These are phyloP conservation scores for Apostichopus parvimensis DNA, from an alignment of 35 echinoderm and acorn worm genomes.

Conservation along the genomic window DNA sequence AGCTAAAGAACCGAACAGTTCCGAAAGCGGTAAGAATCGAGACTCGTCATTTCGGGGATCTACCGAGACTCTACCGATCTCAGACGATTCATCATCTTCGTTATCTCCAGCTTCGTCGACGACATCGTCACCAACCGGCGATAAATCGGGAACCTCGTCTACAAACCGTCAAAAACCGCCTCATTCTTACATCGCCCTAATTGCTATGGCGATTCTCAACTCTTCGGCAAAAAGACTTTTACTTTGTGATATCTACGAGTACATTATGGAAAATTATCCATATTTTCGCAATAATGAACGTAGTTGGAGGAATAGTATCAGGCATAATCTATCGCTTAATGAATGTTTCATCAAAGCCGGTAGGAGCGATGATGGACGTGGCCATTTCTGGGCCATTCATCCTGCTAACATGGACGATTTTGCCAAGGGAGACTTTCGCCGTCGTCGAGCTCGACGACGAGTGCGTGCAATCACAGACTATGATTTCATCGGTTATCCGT, in stretches of 20 bases:
- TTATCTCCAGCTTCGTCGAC: background rate
- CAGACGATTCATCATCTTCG: background rate
- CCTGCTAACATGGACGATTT: conserved; percentile 90
- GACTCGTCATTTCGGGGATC: background rate
- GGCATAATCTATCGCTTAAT: conserved; percentile 96
- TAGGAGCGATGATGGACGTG: conserved; percentile 85
- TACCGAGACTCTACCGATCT: background rate
- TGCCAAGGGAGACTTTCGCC: conserved; percentile 77
- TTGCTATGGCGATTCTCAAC: conserved; percentile 95
- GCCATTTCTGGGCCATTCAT: conserved; percentile 94
- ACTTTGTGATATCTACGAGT: conserved; percentile 97
- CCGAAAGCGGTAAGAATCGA: background rate
- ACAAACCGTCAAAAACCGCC: conserved; percentile 63
- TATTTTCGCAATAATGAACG: conserved; percentile 92
- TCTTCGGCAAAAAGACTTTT: conserved; percentile 73
- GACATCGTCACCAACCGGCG: background rate
- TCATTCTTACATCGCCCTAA: conserved; percentile 94
- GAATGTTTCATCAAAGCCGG: conserved; percentile 97
- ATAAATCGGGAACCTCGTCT: background rate
- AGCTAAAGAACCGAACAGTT: background rate
- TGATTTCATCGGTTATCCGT: conserved; percentile 58
- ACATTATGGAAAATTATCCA: conserved; percentile 84
- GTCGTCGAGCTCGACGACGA: conserved; percentile 83
- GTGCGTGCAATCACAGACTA: conserved; percentile 61
- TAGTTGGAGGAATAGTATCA: conserved; percentile 97